Conservation (phyloP, 2,113 vertebrate species). For the Prinia subflava region DNA sequence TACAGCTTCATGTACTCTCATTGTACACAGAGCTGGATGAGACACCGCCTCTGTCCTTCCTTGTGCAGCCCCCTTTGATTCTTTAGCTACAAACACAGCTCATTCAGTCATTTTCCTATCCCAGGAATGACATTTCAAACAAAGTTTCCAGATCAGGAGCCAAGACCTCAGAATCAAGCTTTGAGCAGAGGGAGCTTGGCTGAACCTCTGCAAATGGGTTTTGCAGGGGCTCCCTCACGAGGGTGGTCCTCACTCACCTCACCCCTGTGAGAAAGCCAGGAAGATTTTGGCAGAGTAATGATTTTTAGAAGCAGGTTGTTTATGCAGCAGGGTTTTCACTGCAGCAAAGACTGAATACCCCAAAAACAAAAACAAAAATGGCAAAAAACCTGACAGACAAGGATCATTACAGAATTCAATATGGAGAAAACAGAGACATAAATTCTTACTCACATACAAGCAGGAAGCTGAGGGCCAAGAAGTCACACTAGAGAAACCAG, state of each 20-base stretch:
- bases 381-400: background rate
- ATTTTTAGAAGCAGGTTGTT: background rate
- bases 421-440: background rate
- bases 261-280: accelerated
- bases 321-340: background rate
- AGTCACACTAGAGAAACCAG: background rate
- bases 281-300: background rate
- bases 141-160: background rate
- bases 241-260: accelerated
- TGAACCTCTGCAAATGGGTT: background rate
- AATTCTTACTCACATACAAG: background rate
- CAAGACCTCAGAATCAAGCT: background rate
- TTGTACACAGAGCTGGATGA: background rate
- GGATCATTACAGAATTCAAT: background rate
- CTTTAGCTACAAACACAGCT: background rate
- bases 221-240: accelerated
- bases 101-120: background rate
- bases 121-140: background rate
- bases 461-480: background rate
- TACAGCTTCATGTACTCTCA: background rate
- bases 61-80: background rate
- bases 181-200: background rate
- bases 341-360: too few species aligned
- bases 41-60: background rate
- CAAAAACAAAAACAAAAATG: background rate